Evolutionary conservation across 64 coral and sea anemone genomes (phyloP).

Genomic region (Montipora foliosa): DNA sequence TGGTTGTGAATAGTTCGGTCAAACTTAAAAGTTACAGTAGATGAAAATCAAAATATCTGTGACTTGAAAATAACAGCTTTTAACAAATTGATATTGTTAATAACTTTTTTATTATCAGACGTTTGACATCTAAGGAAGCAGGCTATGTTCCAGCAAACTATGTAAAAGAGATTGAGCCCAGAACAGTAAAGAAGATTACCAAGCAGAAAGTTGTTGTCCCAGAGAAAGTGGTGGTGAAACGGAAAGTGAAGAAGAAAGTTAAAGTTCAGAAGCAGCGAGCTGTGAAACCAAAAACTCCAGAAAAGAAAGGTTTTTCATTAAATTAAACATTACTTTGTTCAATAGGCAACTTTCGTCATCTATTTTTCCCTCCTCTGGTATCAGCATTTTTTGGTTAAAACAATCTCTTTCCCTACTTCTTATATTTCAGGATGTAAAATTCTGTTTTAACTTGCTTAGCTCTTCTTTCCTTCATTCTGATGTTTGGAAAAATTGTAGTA

Average conservation of each 20-base stretch:
- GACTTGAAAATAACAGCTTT: too few species aligned
- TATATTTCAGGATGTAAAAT: too few species aligned
- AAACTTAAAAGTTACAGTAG: too few species aligned
- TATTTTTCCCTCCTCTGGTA: too few species aligned
- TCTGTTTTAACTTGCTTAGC: too few species aligned
- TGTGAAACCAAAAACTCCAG: constrained; percentile 38
- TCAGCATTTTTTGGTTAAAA: too few species aligned
- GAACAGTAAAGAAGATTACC: constrained; percentile 80
- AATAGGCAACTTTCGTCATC: too few species aligned
- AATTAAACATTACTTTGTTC: too few species aligned
- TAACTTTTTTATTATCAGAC: constrained; percentile 45
- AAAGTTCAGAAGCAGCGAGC: constrained; percentile 74
- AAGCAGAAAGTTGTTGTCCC: constrained; percentile 91
- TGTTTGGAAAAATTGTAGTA: too few species aligned
- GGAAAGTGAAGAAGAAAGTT: constrained; percentile 94
- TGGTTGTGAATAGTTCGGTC: too few species aligned
- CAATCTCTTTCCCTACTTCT: background rate
- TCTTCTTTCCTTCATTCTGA: background rate
- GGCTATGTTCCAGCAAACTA: constrained; percentile 99
- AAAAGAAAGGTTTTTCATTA: constrained; percentile 37
- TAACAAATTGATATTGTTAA: too few species aligned
- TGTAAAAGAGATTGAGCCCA: constrained; percentile 90
- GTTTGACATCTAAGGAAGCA: constrained; percentile 82
- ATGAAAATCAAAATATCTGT: too few species aligned
- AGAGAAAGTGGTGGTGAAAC: constrained; percentile 78